Base-by-base conservation (phyloP, 2,888 invertebrate genomes). In the Neoitamus cyanurus region DNA sequence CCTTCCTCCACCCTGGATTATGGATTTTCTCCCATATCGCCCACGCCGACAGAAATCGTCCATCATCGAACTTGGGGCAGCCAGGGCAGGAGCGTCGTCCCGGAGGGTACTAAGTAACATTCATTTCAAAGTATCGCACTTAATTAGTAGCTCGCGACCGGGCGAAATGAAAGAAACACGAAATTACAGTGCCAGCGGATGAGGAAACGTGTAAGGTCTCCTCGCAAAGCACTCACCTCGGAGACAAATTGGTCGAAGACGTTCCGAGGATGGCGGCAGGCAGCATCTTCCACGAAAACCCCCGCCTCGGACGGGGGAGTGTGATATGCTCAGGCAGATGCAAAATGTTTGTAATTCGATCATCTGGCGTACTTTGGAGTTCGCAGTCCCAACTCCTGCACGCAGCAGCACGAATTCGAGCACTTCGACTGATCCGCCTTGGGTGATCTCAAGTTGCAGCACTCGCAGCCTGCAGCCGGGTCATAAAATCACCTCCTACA, bases 131-230 rank as follows among this genome's bases (percentile, higher is more conserved):
- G 58, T 80, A 48, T 80, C 58, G 78, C 78, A 80, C 78, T 80
- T 80, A 80, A 80, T 80, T 80, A 80, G 78, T 80, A 80, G 78
- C 78, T 34, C 58, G 78, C 58, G 58, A 75, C 75, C 28, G 25
- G 13, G 42, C 25, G 28, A 42, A 75, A 46, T 25, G 46, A 75
- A 75, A 42, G 42, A 75, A 46, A n/a, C 75, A 75, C 28, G 75
- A 75, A 75, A 75, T 75, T 37, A 28, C 28, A 75, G 75, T 75
- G 75, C 75, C 28, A 28, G 25, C 42, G 28, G 75, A 37, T 46
- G 75, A 75, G 75, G 75, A 37, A 36, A 25, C 58, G 58, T 20
- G 58, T 20, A 58, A 25, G 25, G 25, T 15, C 58, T 58, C 42
- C 42, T 58, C 58, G 25, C 58, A 20, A 20, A 13, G 7, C 42